Evolutionary conservation across 2,113 vertebrate genomes (phyloP), one percentile per base, ranked within the genome.

Genomic region (Phrynosoma platyrhinos): DNA sequence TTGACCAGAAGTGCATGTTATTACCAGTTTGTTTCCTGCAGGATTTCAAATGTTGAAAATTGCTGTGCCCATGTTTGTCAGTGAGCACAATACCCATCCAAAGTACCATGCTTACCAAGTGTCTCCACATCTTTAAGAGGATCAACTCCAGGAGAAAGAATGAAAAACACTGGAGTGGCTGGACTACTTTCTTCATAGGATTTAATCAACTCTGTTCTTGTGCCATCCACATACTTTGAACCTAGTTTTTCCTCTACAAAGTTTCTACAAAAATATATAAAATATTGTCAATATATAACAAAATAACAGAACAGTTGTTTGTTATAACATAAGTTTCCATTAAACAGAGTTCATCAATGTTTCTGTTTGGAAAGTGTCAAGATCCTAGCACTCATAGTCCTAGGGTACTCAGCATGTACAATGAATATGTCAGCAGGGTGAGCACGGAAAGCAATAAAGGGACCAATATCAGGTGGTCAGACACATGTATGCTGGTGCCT

Each of bases 241-340:
- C 96, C 97, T 92, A 98, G 92, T 74, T 94, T 97, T 93, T 98
- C 96, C 88, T 97, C 97, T 79, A 98, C 95, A 79, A 97, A 98
- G 91, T 95, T 97, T 91, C 97, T 98, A 81, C 64, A 53, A 6
- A 3, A 75, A 87, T 13, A 79, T 81, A 90, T 76, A 30, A 62
- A 9, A 85, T 8, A 12, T 0, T 0, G 2, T 85, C 64, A 86
- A 66, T 9, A 64, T 7, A 53, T 20, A 69, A 47, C 64, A 90
- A 74, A n/a, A 0, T 0, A 40, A 81, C 47, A 27, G 10, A 40
- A 36, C n/a, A 75, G 40, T 77, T 9, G 20, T 42, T 40, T 75
- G 18, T 40, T 47, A 47, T 77, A 3, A 10, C 4, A 25, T 47
- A 10, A 77, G 14, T 1, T 6, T 40, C 16, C 32, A 75, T 21